These are phyloP conservation scores for Pseudomyrmex sp. DNA, from an alignment of 1,140 invertebrate genomes.

Conservation along the genomic window DNA sequence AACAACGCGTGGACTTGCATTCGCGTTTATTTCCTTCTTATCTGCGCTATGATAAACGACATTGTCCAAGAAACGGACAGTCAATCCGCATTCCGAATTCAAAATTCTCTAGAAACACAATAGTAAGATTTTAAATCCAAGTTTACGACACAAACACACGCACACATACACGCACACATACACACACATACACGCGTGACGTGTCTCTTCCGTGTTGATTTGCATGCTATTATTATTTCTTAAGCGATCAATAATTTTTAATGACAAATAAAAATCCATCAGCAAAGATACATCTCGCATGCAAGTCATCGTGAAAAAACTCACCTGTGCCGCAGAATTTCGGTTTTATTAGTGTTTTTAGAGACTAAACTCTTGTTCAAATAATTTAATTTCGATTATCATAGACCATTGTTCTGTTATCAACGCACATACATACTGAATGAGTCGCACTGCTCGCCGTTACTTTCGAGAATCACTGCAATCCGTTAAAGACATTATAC, in stretches of 20 bases:
- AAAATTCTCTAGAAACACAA: neutral
- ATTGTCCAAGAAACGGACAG: neutral
- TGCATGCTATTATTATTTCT: too few species aligned
- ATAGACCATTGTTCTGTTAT: neutral
- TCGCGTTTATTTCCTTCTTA: neutral
- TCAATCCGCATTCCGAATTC: too few species aligned
- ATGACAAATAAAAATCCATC: neutral
- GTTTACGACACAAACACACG: too few species aligned
- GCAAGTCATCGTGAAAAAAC: neutral
- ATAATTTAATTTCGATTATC: neutral
- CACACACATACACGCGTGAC: too few species aligned
- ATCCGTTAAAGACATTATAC: conserved; percentile 62
- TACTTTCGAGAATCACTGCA: conserved; percentile 61
- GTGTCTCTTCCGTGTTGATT: too few species aligned
- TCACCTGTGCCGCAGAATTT: too few species aligned
- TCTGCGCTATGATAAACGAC: neutral
- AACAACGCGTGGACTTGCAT: neutral
- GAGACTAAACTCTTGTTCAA: neutral
- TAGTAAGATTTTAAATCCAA: neutral
- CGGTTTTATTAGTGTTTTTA: too few species aligned
- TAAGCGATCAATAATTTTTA: too few species aligned
- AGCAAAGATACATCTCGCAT: neutral
- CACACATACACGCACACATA: too few species aligned
- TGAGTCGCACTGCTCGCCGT: conserved; percentile 53
- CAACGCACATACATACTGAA: conserved; percentile 16